Base-by-base conservation (phyloP, 2,888 invertebrate species). In the Taenaris catops region DNA sequence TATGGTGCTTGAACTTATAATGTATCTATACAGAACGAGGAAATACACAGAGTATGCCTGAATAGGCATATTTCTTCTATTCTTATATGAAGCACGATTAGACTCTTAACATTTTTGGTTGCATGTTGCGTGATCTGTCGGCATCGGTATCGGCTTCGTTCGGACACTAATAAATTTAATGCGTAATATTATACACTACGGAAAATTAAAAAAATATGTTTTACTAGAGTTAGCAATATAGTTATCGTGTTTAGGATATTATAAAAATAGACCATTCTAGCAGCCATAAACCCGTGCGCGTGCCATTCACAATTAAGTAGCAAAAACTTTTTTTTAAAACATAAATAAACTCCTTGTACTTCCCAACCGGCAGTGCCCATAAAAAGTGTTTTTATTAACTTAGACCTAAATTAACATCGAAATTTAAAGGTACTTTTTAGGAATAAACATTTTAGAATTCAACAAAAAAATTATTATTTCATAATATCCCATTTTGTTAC, bases 401-500 rank as follows among this genome's bases (percentile, higher is more conserved):
- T 66, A 69, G 49, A 44, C 53, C 62, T 66, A 71, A 51, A 57
- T 45, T 62, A 65, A 56, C 49, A 59, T 70, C 70, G 59, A 60
- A 60, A 53, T 53, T 63, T 68, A 65, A 74, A 81, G 80, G 80
- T 81, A 81, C 79, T 58, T 71, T 67, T 67, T 81, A 86, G 84
- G 84, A 86, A 84, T 84, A 79, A 74, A 75, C 60, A 57, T 70
- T 79, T 73, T 67, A 78, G 74, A 75, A 66, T 51, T 72, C 71
- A 79, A 79, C 80, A 79, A 80, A 53, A 55, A 25, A 49, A 49
- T 50, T 49, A 53, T 34, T 41, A 48, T 14, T 43, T 48, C 25
- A 45, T 62, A 64, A 63, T 61, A 67, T 65, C 60, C 65, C 66
- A 61, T 54, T n/a, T 60, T 35, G 33, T 55, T 59, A 66, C 44